Conservation (phyloP, 2,888 invertebrate species). For the Nephrotoma appendiculata region DNA sequence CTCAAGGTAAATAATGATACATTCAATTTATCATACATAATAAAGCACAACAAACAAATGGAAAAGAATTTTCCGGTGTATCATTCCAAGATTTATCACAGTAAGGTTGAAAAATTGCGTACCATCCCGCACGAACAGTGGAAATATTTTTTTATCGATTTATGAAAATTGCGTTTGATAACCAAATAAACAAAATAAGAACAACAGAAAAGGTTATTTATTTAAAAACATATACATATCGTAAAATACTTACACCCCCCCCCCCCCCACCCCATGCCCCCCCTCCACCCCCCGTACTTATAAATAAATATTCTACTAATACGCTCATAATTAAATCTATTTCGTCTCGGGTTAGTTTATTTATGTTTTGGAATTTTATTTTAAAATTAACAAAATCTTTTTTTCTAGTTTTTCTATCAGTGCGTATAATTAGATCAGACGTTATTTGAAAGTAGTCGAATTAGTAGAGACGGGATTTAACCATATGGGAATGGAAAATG, state of each 20-base stretch:
- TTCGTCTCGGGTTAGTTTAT: background rate
- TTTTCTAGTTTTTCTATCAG: background rate
- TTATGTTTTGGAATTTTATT: background rate
- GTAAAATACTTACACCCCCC: background rate
- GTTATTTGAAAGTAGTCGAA: background rate
- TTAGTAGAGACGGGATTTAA: background rate
- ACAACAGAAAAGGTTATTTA: background rate
- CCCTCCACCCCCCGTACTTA: background rate
- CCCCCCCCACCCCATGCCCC: no score
- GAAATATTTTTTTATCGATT: background rate
- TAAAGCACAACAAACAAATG: background rate
- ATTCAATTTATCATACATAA: background rate
- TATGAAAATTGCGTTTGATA: background rate
- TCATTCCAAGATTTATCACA: background rate
- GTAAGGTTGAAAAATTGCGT: background rate
- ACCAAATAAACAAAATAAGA: background rate
- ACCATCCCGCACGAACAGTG: background rate
- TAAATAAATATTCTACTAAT: background rate
- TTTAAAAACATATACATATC: background rate
- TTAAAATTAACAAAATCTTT: background rate
- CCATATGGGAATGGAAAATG: background rate
- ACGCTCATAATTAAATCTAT: background rate
- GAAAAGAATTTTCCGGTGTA: background rate
- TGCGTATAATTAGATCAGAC: background rate
- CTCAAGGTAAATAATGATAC: background rate